These are phyloP conservation scores for Astreopora myriophthalma DNA, from an alignment of 64 coral and sea anemone species.

Conservation along the genomic window DNA sequence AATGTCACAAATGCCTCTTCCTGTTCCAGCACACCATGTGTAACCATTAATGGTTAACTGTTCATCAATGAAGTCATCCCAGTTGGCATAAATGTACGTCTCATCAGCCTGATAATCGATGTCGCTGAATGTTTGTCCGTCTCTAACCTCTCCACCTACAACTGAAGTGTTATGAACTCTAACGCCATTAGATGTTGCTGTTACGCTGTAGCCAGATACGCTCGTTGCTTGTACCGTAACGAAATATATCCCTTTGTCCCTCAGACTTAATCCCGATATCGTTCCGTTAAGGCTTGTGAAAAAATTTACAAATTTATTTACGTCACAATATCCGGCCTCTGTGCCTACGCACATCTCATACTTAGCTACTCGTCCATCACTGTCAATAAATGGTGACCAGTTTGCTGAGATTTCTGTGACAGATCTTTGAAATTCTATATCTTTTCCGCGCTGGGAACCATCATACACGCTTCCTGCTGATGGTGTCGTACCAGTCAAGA, in stretches of 20 bases:
- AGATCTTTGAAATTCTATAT: conserved; percentile 51
- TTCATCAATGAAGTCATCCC: conserved; percentile 83
- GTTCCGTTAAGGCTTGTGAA: conserved; percentile 19
- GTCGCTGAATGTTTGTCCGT: conserved; percentile 65
- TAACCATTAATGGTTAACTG: conserved; percentile 75
- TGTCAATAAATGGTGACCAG: conserved; percentile 71
- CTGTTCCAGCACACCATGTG: conserved; percentile 85
- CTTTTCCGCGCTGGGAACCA: not conserved
- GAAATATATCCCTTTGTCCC: conserved; percentile 68
- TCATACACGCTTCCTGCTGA: conserved; percentile 36
- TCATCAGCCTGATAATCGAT: conserved; percentile 80
- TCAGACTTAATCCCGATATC: conserved; percentile 69
- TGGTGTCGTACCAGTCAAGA: conserved; percentile 16
- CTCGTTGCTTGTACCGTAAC: conserved; percentile 77
- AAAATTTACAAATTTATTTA: conserved; percentile 21
- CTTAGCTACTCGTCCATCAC: not conserved
- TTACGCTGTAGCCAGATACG: conserved; percentile 68
- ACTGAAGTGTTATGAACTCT: conserved; percentile 73
- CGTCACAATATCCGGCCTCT: conserved; percentile 33
- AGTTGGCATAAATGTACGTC: conserved; percentile 78
- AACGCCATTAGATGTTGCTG: conserved; percentile 71
- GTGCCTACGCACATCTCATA: conserved; percentile 78
- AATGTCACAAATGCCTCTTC: conserved; percentile 74
- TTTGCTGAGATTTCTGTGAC: conserved; percentile 58
- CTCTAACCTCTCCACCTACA: conserved; percentile 39